A percentile compares a stretch with the other conserved stretches of the same genome.
Evolutionary conservation across 2,113 vertebrate genomes (phyloP).

Genomic region (Centropus bengalensis): DNA sequence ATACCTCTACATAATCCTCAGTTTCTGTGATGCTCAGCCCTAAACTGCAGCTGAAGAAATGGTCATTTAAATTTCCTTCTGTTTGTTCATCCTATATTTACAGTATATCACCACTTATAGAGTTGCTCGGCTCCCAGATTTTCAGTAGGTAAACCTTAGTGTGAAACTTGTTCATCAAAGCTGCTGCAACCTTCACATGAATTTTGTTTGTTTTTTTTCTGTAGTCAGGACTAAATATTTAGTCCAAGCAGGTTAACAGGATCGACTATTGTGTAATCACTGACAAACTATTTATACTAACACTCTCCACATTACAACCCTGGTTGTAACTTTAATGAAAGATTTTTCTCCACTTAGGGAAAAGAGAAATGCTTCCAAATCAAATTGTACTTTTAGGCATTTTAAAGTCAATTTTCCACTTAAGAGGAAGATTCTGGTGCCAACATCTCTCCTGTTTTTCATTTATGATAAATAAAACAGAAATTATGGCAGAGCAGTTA

Average conservation of each 20-base stretch:
- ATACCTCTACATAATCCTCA: background rate
- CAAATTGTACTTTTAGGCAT: background rate
- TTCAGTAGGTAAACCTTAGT: background rate
- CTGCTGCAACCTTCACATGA: background rate
- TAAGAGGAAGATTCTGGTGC: background rate
- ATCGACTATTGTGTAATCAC: background rate
- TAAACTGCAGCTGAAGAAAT: background rate
- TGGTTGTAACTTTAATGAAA: background rate
- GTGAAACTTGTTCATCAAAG: background rate
- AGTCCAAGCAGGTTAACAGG: background rate
- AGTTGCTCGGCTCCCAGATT: background rate
- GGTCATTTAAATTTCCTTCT: background rate
- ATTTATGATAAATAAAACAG: background rate
- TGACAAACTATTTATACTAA: background rate
- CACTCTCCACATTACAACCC: background rate
- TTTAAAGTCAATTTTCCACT: background rate
- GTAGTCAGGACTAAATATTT: background rate
- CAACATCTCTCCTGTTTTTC: background rate
- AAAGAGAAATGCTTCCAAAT: constrained; percentile 2
- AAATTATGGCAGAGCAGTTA: background rate
- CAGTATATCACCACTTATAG: background rate
- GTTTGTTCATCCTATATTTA: background rate
- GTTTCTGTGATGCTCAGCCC: background rate
- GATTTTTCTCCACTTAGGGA: background rate
- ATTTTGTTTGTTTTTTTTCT: background rate